A percentile compares a stretch with the other conserved stretches of the same genome.
These are phyloP conservation scores for Dasyprocta punctata DNA, from an alignment of 2,113 vertebrate genomes.

Conservation along the genomic window DNA sequence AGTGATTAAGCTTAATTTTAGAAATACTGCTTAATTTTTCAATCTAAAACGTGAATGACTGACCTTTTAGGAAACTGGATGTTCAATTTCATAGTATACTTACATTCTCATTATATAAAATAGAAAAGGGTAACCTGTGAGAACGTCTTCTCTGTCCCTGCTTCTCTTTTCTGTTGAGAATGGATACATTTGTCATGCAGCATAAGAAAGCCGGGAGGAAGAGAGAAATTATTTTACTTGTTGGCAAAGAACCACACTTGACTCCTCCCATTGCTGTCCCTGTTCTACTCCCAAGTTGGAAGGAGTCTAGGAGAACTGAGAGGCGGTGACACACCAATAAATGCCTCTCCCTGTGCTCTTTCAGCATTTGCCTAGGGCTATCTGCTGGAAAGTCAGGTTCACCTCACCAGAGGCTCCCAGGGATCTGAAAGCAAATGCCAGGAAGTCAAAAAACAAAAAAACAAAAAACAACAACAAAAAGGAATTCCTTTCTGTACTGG, in stretches of 20 bases:
- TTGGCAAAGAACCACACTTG: background rate
- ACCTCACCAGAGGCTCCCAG: background rate
- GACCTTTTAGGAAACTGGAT: background rate
- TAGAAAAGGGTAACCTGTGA: background rate
- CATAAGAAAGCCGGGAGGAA: background rate
- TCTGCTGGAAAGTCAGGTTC: background rate
- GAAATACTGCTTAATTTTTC: constrained; percentile 6
- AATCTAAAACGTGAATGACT: constrained; percentile 2
- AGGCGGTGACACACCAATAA: background rate
- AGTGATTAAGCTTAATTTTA: constrained; percentile 8
- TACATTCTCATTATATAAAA: background rate
- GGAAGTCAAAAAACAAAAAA: background rate
- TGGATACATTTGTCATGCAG: background rate
- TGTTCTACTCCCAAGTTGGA: background rate
- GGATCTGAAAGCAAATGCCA: background rate
- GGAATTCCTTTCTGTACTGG: background rate
- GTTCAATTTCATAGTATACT: background rate
- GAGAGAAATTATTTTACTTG: background rate
- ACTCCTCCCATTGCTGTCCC: background rate
- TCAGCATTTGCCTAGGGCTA: background rate
- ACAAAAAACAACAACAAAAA: background rate
- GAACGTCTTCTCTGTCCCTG: background rate
- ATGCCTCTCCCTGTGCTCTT: background rate
- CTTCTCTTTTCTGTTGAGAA: background rate
- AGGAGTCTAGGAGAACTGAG: background rate